phyloP scores from a whole-genome alignment of 2,797 vertebrate genomes.

The Chelon auratus region DNA sequence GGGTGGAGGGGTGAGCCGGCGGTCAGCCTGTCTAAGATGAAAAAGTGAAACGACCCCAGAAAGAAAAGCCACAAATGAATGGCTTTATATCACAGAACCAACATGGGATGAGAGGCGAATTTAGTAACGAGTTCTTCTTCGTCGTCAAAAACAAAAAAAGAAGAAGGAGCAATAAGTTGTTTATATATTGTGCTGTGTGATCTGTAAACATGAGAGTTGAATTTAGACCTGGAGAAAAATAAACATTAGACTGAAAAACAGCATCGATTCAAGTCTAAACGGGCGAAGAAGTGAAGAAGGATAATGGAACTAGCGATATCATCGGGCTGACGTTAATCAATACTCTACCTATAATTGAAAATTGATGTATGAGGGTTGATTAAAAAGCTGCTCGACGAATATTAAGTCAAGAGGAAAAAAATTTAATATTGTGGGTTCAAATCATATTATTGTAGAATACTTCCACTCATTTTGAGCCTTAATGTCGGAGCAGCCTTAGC shows the following conservation, averaged over 20 bases:
- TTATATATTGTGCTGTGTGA: neutral
- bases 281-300: no score
- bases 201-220: neutral
- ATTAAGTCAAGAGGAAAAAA: no score
- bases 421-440: no score
- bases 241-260: no score
- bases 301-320: neutral
- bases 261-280: no score
- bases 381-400: neutral
- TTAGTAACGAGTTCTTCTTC: neutral
- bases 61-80: conserved; percentile 78
- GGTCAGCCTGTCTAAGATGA: conserved; percentile 86
- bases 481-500: conserved; percentile 26
- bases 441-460: no score
- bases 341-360: conserved; percentile 16
- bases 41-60: conserved; percentile 83
- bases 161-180: neutral
- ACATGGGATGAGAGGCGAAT: conserved; percentile 19
- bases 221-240: neutral
- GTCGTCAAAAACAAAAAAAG: no score
- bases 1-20: conserved; percentile 80
- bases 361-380: neutral
- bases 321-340: conserved; percentile 17
- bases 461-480: conserved; percentile 13
- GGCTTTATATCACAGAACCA: conserved; percentile 55